Base-by-base conservation (phyloP, 2,797 vertebrate genomes). In the Intellagama lesueurii region DNA sequence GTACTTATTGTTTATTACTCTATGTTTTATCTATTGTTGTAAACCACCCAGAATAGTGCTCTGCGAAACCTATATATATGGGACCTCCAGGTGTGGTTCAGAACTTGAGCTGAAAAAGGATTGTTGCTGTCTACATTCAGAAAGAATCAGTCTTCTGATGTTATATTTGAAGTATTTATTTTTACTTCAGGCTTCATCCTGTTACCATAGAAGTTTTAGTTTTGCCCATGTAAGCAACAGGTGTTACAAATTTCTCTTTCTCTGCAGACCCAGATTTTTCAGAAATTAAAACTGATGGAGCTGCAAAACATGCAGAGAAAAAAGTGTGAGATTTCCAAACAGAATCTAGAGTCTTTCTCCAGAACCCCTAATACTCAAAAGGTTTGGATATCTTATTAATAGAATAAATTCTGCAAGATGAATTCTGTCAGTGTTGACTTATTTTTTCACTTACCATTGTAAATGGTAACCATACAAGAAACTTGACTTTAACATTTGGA, bases 231-330 rank as follows among this genome's bases (percentile, higher is more conserved):
- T 90, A 66, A 70, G 32, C 11, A 17, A 64, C 81, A 81, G 32
- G 24, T 44, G 22, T n/a, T 47, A 56, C n/a, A 79, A 26, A 11
- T 88, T 88, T 81, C 35, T 81, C 60, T 85, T 88, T 85, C 47
- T 77, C 19, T 78, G 66, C 78, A 91, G 90, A 56, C 83, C 4
- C 90, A 85, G 78, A 32, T 91, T 88, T 85, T 85, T 85, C 90
- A 88, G 60, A 91, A 81, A 82, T 44, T 88, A 70, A 88, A 88
- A 91, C 6, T 85, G 47, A 77, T 88, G 70, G 83, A 91, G 19
- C 52, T 91, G 30, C 77, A 90, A 81, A 85, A 68, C n/a, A 56
- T 88, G 32, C 70, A 69, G 80, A 76, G 24, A 60, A 60, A 70
- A 88, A 81, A 76, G 32, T 81, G 16, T 88, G 86, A 81, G 56